Conservation (phyloP, 2,797 vertebrate genomes). For the Brachymystax lenok region DNA sequence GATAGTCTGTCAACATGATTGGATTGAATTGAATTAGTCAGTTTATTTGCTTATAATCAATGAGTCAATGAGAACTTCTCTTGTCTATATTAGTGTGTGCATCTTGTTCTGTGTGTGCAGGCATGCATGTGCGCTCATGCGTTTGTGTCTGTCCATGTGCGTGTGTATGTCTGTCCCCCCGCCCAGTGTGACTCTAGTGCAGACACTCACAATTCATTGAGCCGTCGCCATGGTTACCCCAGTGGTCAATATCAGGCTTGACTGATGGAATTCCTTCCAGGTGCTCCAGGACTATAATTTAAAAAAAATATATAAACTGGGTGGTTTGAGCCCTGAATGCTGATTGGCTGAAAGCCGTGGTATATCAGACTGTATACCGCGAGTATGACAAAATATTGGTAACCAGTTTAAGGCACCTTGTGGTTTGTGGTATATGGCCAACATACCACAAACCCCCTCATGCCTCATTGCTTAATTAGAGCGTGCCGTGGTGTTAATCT, state of each 20-base stretch:
- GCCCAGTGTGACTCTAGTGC: constrained; percentile 27
- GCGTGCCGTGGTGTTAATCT: constrained; percentile 46
- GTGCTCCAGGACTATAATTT: constrained; percentile 72
- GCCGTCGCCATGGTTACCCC: constrained; percentile 74
- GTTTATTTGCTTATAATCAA: neutral
- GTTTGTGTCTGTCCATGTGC: neutral
- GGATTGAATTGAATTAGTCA: too few species aligned
- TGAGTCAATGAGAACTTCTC: neutral
- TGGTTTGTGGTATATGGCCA: too few species aligned
- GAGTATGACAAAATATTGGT: too few species aligned
- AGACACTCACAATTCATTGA: constrained; percentile 57
- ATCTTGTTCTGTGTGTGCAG: neutral
- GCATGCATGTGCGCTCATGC: neutral
- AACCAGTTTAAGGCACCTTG: too few species aligned
- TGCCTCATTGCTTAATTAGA: too few species aligned
- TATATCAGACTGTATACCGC: too few species aligned
- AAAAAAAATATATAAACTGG: constrained; percentile 58
- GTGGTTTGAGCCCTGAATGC: neutral
- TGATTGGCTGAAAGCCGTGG: too few species aligned
- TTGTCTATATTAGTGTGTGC: neutral
- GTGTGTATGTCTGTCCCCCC: constrained; percentile 8
- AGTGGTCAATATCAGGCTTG: constrained; percentile 54
- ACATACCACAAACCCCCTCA: too few species aligned
- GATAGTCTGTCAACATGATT: neutral
- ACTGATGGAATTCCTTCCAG: constrained; percentile 51